Base-by-base conservation (phyloP, 2,888 invertebrate species). In the Aproaerema taeniolella region DNA sequence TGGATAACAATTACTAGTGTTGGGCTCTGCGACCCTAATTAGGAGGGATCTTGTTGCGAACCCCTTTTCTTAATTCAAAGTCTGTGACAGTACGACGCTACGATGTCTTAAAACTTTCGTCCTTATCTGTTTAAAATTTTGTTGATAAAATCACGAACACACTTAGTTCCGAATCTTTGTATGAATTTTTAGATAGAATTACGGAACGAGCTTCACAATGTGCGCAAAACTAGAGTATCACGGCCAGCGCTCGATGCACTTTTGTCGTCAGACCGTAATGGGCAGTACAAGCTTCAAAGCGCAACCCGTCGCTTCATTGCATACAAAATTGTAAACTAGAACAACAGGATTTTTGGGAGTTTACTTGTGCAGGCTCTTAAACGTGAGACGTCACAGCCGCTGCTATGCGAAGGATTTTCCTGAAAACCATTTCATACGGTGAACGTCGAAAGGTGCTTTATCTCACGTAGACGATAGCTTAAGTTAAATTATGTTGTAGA, bases 231-330 rank as follows among this genome's bases (percentile, higher is more conserved):
- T n/a, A n/a, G n/a, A n/a, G n/a, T 26, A 26, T 26, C 6, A n/a
- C n/a, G n/a, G n/a, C n/a, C n/a, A n/a, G n/a, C n/a, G n/a, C n/a
- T n/a, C 42, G 42, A 53, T 47, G 50, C 52, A 56, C 45, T 50
- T 50, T 60, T 53, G 52, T 52, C 52, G 49, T 49, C 49, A 46
- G 50, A 48, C 52, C 47, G 50, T 51, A 60, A 52, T 47, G 44
- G 43, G 39, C 43, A 33, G 39, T 41, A 45, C 49, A 31, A 12
- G 31, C 31, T 29, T 31, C 26, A 26, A 26, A 26, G 31, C 17
- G n/a, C 12, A n/a, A 14, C 4, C 25, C 13, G 14, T 9, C 34
- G 14, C 25, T 16, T 26, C 34, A 13, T 12, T 34, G 15, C 34
- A 34, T 10, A 15, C 13, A 34, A 34, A 31, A 31, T 31, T 17